These are phyloP conservation scores for Crotalus horridus DNA, from an alignment of 2,113 vertebrate species.

Conservation along the genomic window DNA sequence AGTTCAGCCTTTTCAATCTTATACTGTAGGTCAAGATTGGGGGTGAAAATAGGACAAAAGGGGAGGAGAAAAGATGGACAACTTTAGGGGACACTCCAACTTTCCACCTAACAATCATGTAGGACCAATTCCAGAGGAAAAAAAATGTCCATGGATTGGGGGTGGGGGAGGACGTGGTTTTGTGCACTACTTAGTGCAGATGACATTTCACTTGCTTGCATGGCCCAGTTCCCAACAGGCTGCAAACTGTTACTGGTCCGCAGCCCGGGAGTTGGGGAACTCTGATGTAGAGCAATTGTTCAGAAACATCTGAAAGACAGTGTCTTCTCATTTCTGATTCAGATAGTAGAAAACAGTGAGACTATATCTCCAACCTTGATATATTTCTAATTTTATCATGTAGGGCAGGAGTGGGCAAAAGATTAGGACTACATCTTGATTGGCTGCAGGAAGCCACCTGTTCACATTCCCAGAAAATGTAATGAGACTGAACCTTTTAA, in stretches of 20 bases:
- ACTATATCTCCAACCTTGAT: neutral
- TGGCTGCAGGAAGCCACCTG: no score
- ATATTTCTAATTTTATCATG: neutral
- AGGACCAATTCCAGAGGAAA: neutral
- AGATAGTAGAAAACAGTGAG: neutral
- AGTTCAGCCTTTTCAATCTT: constrained; percentile 81
- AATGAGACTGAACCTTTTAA: no score
- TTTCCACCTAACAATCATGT: no score
- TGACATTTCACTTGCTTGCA: neutral
- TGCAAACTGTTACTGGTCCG: neutral
- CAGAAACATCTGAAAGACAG: neutral
- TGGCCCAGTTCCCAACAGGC: neutral
- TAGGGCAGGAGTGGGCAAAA: neutral
- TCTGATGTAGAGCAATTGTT: neutral
- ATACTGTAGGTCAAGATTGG: constrained; percentile 72
- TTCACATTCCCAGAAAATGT: no score
- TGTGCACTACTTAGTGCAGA: neutral
- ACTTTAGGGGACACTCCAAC: neutral
- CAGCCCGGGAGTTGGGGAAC: no score
- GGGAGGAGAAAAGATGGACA: neutral
- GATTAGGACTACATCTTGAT: neutral
- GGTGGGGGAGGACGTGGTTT: neutral
- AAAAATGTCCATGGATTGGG: neutral
- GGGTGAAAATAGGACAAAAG: neutral
- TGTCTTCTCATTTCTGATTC: neutral